Evolutionary conservation across 1,140 invertebrate species (phyloP).

Genomic region (Drosophila azteca): DNA sequence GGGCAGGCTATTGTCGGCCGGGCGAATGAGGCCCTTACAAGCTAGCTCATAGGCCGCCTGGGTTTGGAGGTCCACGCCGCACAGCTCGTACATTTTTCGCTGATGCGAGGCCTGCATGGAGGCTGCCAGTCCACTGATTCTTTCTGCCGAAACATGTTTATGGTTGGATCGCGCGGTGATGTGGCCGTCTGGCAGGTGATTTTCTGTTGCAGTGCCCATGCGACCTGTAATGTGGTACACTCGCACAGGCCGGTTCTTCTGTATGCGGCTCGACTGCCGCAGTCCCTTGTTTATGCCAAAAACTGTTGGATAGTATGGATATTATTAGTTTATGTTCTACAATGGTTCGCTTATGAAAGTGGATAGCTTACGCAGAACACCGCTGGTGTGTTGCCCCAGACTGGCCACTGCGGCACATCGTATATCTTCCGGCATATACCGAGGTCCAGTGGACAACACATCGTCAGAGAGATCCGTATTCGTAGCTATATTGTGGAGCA

Average conservation of each 20-base stretch:
- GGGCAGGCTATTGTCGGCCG: slow-evolving; percentile 88
- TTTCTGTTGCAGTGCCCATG: slow-evolving; percentile 91
- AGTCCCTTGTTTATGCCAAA: slow-evolving; percentile 89
- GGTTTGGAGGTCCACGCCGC: slow-evolving; percentile 91
- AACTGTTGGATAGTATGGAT: slow-evolving; percentile 84
- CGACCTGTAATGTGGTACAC: slow-evolving; percentile 91
- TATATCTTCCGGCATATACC: slow-evolving; percentile 88
- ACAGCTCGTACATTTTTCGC: slow-evolving; percentile 90
- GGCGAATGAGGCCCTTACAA: slow-evolving; percentile 90
- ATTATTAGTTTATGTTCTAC: neutral
- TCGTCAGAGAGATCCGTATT: slow-evolving; percentile 90
- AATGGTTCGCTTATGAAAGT: neutral
- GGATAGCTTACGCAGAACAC: slow-evolving; percentile 87
- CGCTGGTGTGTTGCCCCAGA: slow-evolving; percentile 87
- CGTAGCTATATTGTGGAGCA: slow-evolving; percentile 85
- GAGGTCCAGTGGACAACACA: slow-evolving; percentile 89
- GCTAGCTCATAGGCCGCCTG: slow-evolving; percentile 95
- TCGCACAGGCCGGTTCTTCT: slow-evolving; percentile 85
- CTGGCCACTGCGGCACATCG: slow-evolving; percentile 85
- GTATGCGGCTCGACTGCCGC: slow-evolving; percentile 85
- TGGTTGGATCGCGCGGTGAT: slow-evolving; percentile 90
- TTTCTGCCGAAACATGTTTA: slow-evolving; percentile 86
- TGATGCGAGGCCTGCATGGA: slow-evolving; percentile 93
- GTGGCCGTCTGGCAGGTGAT: slow-evolving; percentile 89
- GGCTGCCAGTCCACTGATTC: slow-evolving; percentile 89